These are phyloP conservation scores for Tragopan temminckii DNA, from an alignment of 2,797 vertebrate species.

Conservation along the genomic window DNA sequence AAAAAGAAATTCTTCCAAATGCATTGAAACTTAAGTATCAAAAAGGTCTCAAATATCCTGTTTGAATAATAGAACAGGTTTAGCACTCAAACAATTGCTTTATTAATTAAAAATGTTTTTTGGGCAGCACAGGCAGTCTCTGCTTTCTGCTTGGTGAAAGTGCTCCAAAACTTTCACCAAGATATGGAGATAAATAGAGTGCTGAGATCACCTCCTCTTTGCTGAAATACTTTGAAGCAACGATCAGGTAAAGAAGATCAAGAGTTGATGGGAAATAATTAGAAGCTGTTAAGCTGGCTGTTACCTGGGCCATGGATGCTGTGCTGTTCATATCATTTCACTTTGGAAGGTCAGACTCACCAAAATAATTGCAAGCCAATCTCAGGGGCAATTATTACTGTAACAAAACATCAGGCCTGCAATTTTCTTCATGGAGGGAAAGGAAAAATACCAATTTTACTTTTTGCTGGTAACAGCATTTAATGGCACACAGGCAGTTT, in stretches of 20 bases:
- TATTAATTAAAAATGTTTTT: background rate
- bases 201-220: constrained; percentile 45
- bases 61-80: background rate
- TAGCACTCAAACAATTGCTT: background rate
- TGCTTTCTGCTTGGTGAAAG: background rate
- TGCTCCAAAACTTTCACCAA: constrained; percentile 47
- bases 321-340: constrained; percentile 38
- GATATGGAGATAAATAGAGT: constrained; percentile 30
- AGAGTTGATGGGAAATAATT: constrained; percentile 76
- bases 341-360: constrained; percentile 64
- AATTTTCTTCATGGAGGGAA: constrained; percentile 66
- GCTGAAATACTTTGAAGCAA: constrained; percentile 70
- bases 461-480: constrained; percentile 54
- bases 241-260: constrained; percentile 66
- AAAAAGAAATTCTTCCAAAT: background rate
- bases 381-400: constrained; percentile 62
- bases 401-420: constrained; percentile 65
- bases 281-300: constrained; percentile 71
- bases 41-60: background rate
- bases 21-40: background rate
- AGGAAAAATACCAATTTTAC: constrained; percentile 24
- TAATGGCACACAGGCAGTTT: constrained; percentile 40
- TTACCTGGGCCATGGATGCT: constrained; percentile 50
- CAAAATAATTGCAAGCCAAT: constrained; percentile 73
- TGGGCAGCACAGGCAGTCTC: background rate